A percentile compares a stretch with the other conserved stretches of the same genome.
These are phyloP conservation scores for Archivesica marissinica DNA, from an alignment of 1,140 invertebrate species.

Conservation along the genomic window DNA sequence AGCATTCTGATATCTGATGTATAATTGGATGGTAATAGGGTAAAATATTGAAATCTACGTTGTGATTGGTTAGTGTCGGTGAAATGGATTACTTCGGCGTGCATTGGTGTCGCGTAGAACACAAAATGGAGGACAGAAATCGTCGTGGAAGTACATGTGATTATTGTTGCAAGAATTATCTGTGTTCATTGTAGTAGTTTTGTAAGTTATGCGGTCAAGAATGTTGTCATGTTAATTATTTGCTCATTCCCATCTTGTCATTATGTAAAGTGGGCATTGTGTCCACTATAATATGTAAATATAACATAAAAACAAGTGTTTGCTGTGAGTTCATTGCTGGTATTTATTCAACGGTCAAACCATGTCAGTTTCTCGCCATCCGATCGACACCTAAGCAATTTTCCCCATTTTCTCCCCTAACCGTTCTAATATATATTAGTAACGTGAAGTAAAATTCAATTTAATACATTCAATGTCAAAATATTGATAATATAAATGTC, in stretches of 20 bases:
- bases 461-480: no score
- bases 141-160: background rate
- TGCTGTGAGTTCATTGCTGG: background rate
- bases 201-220: conserved; percentile 17
- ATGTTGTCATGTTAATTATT: background rate
- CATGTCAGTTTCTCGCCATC: no score
- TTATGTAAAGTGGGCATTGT: background rate
- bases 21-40: background rate
- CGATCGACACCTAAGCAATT: no score
- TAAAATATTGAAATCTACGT: background rate
- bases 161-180: background rate
- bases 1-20: conserved; percentile 33
- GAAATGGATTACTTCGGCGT: background rate
- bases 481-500: no score
- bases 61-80: background rate
- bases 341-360: no score
- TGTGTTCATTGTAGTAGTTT: background rate
- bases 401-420: no score
- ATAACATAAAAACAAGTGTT: background rate
- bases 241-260: background rate
- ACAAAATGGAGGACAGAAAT: background rate
- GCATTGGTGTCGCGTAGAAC: background rate
- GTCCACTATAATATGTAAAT: conserved; percentile 29
- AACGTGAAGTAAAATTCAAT: no score
- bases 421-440: no score